Base-by-base conservation (phyloP, 2,888 invertebrate genomes). In the Baccha elongata region DNA sequence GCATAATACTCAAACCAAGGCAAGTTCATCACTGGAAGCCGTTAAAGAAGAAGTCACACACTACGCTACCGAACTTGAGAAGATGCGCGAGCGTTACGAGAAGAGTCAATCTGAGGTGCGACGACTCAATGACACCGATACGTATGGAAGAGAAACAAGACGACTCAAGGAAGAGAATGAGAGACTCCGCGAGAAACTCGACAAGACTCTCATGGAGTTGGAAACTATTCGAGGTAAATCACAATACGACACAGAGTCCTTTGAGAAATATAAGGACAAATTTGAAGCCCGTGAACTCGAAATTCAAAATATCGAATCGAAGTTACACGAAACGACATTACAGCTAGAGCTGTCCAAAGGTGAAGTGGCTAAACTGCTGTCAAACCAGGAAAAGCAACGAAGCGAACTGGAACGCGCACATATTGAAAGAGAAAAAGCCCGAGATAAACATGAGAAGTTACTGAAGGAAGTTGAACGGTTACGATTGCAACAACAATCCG, bases 31-130 rank as follows among this genome's bases (percentile, higher is more conserved):
- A 5, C 95, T 96, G 81, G 97, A 97, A 88, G 96, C 97, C 88
- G 95, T 95, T 62, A 97, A 97, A 89, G 97, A 98, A 89, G 98
- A 98, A 91, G 93, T 96, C 86, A 95, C 96, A 0, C 93, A 97
- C 87, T 93, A 97, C 87, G 96, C 97, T 88, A 92, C 96, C 62
- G 97, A 97, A 91, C 92, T 96, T 48, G 97, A 97, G 89, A 97
- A 97, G 90, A 94, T 96, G 92, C 96, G 96, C 87, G 97, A 97
- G 87, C 97, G 97, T 87, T 96, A 96, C 87, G 97, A 97, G 86
- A 95, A 96, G 88, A 93, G 94, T 71, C 95, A 97, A 86, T 92
- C 94, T 10, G 97, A 97, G 87, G 92, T 97, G 84, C 93, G 97
- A 85, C 94, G 96, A 88, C 93, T 96, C 8, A 96, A 97, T 88